These are phyloP conservation scores for Zygaena filipendulae DNA, from an alignment of 2,888 invertebrate species.

Conservation along the genomic window DNA sequence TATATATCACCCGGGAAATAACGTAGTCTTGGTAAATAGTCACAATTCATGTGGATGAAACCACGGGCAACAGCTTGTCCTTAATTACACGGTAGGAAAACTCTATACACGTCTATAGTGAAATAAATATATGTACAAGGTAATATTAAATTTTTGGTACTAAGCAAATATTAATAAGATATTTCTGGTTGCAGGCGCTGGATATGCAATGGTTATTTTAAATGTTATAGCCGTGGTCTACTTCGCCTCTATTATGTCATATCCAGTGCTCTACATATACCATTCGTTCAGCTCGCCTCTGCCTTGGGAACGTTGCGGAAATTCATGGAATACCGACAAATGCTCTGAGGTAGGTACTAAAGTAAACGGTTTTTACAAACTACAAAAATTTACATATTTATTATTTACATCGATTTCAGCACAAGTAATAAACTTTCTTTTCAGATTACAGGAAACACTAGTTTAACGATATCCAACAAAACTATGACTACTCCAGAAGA, in stretches of 20 bases:
- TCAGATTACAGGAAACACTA: conserved; percentile 49
- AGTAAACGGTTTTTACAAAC: conserved; percentile 14
- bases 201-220: conserved; percentile 83
- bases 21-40: too few relatives aligned
- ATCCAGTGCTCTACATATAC: conserved; percentile 84
- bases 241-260: conserved; percentile 87
- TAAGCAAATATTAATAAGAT: too few relatives aligned
- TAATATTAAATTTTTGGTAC: too few relatives aligned
- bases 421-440: conserved; percentile 17
- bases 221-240: conserved; percentile 85
- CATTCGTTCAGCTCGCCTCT: conserved; percentile 74
- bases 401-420: conserved; percentile 1
- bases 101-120: too few relatives aligned
- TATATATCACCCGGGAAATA: too few relatives aligned
- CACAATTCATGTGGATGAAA: too few relatives aligned
- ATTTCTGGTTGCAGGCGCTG: conserved; percentile 78
- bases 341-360: conserved; percentile 78
- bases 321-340: conserved; percentile 83
- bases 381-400: conserved; percentile 6
- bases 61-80: too few relatives aligned
- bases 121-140: too few relatives aligned
- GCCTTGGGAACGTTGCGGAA: conserved; percentile 82
- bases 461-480: conserved; percentile 32
- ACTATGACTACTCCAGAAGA: conserved; percentile 77
- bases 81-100: too few relatives aligned